Evolutionary conservation across 1,140 invertebrate species (phyloP), one percentile per base, ranked within the genome.

Genomic region (Triops cancriformis): DNA sequence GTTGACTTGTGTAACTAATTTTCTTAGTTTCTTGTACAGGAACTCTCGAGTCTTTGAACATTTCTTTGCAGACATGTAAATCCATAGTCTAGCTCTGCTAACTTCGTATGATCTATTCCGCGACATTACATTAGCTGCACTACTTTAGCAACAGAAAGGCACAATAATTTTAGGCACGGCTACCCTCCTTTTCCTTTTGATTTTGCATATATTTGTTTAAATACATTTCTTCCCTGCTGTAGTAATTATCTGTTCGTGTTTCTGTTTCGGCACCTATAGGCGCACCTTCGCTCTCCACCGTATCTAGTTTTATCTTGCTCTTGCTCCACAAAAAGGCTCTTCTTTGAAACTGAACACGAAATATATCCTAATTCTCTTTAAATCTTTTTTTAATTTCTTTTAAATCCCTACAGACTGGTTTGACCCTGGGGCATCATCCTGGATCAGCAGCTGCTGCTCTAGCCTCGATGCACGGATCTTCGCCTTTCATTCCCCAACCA

Each of bases 401-500:
- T n/a, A 31, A 51, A 73, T 64, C 51, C 42, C n/a, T 73, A 76
- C 45, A 76, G 80, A 80, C 81, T 77, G 79, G 80, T 43, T 76
- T 82, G 78, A 79, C 81, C 74, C 79, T 81, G 76, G 81, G 81
- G 72, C 51, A 64, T 64, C 51, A 64, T 64, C 51, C 51, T n/a
- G 51, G 51, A 6, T 64, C 51, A 64, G 51, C 51, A 64, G 90
- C 91, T 76, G 83, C 84, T 80, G 82, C 84, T 81, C 85, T 92
- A 83, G 91, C 92, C 80, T 92, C 92, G 81, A 91, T 94, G 84
- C 90, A 94, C 84, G 92, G 89, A 82, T 91, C 89, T 79, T 85
- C 89, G 83, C 89, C 90, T 86, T 91, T 92, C 86, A 87, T 94
- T 86, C 91, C 91, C 80, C 92, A 91, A 83, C 93, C 92, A 79